Evolutionary conservation across 2,888 invertebrate genomes (phyloP), one percentile per base, ranked within the genome.

Genomic region (Alloplasta piceator): DNA sequence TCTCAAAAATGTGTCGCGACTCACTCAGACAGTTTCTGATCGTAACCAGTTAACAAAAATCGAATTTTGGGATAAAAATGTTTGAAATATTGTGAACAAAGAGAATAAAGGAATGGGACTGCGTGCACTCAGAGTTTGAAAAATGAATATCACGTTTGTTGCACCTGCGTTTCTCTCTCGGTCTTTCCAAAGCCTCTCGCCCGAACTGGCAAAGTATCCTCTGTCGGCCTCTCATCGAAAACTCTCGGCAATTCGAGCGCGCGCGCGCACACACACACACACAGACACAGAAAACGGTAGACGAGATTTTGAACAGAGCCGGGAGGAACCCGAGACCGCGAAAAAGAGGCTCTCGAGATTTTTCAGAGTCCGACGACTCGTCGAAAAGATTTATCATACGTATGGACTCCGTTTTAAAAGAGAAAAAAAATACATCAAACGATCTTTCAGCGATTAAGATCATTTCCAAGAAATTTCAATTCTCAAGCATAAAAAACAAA

Each of bases 341-440:
- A 48, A 26, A 63, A 55, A 66, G 52, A 72, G 63, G 61, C 26
- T 41, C 66, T 14, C 38, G 68, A 77, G 61, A 73, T 48, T 63
- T 82, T 82, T 78, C 72, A 70, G 78, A 80, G 83, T 78, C 58
- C 82, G 73, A 79, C 80, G 83, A 82, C 82, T 83, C 78, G 12
- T 43, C 43, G 10, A 63, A n/a, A 46, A n/a, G 26, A 26, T 26
- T 26, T 26, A 26, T 26, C 26, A 26, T 26, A 26, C 26, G n/a
- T n/a, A n/a, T n/a, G n/a, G n/a, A n/a, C 26, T 26, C 26, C 3
- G 26, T 26, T 26, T 3, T 26, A 26, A 26, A 26, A 26, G 26
- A 26, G 26, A 26, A 26, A 26, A 26, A 26, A 26, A 26, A 26
- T n/a, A n/a, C n/a, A 26, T 26, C 26, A 26, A 26, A 26, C 26